phyloP scores from a whole-genome alignment of 2,888 invertebrate genomes.

The Mesorhabditis sp. region DNA sequence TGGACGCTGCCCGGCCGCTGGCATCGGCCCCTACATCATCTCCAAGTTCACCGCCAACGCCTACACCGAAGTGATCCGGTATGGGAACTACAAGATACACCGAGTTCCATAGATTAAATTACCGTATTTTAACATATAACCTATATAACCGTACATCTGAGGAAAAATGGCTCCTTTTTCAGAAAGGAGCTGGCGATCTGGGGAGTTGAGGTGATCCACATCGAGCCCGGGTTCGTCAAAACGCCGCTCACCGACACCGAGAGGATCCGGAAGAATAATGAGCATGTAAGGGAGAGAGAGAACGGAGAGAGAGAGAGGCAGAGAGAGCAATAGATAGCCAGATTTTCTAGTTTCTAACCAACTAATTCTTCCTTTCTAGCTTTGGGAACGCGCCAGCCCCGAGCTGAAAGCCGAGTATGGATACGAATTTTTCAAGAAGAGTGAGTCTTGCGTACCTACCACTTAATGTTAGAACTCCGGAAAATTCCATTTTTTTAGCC shows the following conservation, averaged over 20 bases:
- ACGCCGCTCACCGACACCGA: background rate
- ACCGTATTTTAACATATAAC: no score
- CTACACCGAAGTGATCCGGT: background rate
- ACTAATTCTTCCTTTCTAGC: background rate
- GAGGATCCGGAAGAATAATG: background rate
- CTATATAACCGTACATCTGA: no score
- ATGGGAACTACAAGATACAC: background rate
- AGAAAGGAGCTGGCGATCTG: background rate
- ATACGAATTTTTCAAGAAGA: background rate
- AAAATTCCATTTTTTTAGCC: no score
- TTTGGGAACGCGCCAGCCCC: background rate
- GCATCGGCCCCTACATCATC: conserved; percentile 5
- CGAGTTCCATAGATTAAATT: background rate
- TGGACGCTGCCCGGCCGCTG: conserved; percentile 3
- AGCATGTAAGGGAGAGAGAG: background rate
- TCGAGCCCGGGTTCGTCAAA: conserved; percentile 2
- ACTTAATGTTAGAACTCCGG: no score
- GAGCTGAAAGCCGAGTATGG: background rate
- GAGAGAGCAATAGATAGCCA: background rate
- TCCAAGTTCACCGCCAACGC: background rate
- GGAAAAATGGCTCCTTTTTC: background rate
- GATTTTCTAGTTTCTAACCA: background rate
- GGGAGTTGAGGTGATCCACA: background rate
- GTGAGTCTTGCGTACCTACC: background rate
- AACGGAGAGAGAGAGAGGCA: background rate